phyloP scores from a whole-genome alignment of 2,888 invertebrate species.

The Lampropteryx suffumata region DNA sequence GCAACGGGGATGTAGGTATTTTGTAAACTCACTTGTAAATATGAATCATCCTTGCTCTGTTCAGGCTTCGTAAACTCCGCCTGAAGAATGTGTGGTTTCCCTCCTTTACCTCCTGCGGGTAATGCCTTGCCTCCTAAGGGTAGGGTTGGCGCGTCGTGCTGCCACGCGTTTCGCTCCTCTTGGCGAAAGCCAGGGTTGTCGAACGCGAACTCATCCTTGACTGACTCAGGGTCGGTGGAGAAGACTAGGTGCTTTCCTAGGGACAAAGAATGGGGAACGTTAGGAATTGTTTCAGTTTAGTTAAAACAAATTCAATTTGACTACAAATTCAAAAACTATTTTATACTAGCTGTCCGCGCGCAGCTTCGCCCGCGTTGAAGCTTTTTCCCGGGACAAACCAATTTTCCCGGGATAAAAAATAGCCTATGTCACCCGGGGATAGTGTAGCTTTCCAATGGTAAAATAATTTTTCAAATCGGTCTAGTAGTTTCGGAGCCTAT shows the following conservation, averaged over 20 bases:
- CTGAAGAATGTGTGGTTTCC: constrained; percentile 62
- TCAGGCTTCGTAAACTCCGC: constrained; percentile 74
- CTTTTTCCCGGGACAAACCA: no score
- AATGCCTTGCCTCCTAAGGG: constrained; percentile 63
- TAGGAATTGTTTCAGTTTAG: not conserved
- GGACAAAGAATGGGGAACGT: constrained; percentile 36
- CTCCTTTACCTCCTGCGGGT: constrained; percentile 35
- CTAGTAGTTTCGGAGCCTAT: no score
- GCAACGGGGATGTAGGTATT: no score
- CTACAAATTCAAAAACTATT: no score
- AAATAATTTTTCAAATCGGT: no score
- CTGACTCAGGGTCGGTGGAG: constrained; percentile 89
- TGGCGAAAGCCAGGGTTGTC: constrained; percentile 90
- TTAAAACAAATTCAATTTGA: no score
- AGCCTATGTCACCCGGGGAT: no score
- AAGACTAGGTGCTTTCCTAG: constrained; percentile 88
- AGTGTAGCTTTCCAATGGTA: no score
- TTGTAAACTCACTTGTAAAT: constrained; percentile 57
- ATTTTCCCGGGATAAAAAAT: no score
- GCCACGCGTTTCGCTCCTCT: constrained; percentile 71
- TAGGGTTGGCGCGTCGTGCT: constrained; percentile 72
- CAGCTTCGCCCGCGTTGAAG: no score
- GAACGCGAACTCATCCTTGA: constrained; percentile 90
- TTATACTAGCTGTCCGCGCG: no score
- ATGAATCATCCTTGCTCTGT: constrained; percentile 69